Conservation (phyloP, 2,888 invertebrate genomes). For the Tenthredo livida region DNA sequence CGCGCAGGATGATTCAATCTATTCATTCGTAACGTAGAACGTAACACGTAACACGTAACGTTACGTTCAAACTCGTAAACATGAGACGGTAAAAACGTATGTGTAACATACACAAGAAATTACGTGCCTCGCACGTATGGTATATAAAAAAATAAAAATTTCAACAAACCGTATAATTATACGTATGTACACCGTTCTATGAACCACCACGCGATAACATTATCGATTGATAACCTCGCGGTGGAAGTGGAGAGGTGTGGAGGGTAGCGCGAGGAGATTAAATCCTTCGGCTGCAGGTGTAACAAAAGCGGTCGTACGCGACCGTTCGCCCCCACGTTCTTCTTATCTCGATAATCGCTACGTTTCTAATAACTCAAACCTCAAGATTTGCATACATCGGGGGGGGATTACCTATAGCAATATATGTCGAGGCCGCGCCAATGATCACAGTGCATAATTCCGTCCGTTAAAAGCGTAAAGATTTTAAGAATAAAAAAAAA, state of each 20-base stretch:
- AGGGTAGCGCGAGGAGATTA: constrained; percentile 2
- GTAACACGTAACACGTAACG: neutral
- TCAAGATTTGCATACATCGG: neutral
- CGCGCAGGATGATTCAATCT: neutral
- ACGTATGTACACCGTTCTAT: neutral
- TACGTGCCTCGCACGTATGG: neutral
- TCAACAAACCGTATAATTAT: neutral
- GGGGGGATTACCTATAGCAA: neutral
- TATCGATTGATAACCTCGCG: constrained; percentile 34
- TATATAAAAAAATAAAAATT: neutral
- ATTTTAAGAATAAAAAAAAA: neutral
- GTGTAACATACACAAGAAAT: neutral
- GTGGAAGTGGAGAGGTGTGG: neutral
- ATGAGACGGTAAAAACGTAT: neutral
- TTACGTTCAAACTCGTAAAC: neutral
- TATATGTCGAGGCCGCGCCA: neutral
- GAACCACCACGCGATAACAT: constrained; percentile 10
- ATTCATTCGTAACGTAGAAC: neutral
- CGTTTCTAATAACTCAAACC: neutral
- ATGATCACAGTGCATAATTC: too few species aligned
- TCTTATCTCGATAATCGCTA: neutral
- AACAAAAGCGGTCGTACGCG: neutral
- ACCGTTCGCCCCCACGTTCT: neutral
- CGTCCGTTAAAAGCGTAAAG: too few species aligned
- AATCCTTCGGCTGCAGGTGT: constrained; percentile 31